Conservation (phyloP, 1,140 invertebrate genomes). For the Geopemphigus sp. region DNA sequence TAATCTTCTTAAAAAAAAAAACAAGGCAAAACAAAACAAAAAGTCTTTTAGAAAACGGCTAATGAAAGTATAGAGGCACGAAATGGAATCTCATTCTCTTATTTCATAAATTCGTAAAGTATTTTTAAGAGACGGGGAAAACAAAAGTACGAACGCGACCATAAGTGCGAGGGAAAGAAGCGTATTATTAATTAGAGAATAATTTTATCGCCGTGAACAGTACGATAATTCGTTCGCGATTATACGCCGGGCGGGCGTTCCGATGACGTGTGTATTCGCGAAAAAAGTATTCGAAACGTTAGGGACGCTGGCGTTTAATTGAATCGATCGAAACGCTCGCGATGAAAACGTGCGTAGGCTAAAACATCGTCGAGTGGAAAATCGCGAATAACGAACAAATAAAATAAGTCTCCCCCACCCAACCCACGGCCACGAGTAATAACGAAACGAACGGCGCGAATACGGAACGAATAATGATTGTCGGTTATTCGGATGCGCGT, state of each 20-base stretch:
- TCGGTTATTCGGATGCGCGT: neutral
- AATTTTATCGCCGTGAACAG: neutral
- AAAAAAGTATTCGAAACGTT: too few species aligned
- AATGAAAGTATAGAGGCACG: neutral
- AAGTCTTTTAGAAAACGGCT: constrained; percentile 12
- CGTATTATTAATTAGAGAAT: too few species aligned
- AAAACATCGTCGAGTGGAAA: neutral
- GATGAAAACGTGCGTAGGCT: too few species aligned
- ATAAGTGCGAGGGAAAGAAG: neutral
- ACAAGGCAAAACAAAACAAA: neutral
- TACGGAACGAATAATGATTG: neutral
- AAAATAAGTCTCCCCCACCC: too few species aligned
- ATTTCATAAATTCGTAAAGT: constrained; percentile 34
- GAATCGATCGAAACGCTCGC: too few species aligned
- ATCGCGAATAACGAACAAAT: neutral
- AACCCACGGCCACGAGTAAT: too few species aligned
- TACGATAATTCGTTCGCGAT: neutral
- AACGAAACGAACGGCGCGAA: neutral
- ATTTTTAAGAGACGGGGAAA: neutral
- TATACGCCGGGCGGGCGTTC: too few species aligned
- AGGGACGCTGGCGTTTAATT: too few species aligned
- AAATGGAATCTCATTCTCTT: constrained; percentile 13
- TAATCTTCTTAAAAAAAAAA: constrained; percentile 40
- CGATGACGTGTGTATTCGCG: too few species aligned
- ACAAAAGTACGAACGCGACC: constrained; percentile 4